Conservation (phyloP, 2,797 vertebrate genomes). For the Hephaestus fuliginosus region DNA sequence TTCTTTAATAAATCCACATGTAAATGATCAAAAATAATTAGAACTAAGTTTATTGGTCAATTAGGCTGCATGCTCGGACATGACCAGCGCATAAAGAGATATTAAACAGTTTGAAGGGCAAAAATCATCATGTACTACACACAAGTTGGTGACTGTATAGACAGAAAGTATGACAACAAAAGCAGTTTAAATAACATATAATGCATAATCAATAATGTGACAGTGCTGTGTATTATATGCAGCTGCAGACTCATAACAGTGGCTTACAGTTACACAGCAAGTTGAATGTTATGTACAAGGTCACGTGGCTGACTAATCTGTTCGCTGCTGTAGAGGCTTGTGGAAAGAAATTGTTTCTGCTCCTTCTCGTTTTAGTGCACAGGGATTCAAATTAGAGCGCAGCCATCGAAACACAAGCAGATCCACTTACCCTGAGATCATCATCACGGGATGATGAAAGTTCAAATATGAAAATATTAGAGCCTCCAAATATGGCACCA, state of each 20-base stretch:
- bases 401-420: neutral
- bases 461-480: neutral
- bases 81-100: neutral
- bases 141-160: conserved; percentile 8
- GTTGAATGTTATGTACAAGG: neutral
- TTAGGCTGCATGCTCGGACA: neutral
- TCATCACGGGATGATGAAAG: conserved; percentile 12
- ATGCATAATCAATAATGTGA: conserved; percentile 10
- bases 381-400: conserved; percentile 6
- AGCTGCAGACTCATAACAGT: neutral
- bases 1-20: neutral
- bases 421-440: conserved; percentile 18
- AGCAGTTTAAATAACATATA: conserved; percentile 25
- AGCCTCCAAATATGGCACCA: neutral
- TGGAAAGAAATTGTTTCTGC: conserved; percentile 3
- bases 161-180: conserved; percentile 21
- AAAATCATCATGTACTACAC: neutral
- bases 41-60: neutral
- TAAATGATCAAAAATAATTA: conserved; percentile 1
- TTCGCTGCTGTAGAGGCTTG: conserved; percentile 6
- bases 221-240: neutral
- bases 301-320: conserved; percentile 13
- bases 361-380: conserved; percentile 7
- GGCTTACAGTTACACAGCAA: conserved; percentile 3
- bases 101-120: neutral